A percentile compares a stretch with the other conserved stretches of the same genome.
Evolutionary conservation across 1,140 invertebrate species (phyloP).

Genomic region (Penaeus vannamei): DNA sequence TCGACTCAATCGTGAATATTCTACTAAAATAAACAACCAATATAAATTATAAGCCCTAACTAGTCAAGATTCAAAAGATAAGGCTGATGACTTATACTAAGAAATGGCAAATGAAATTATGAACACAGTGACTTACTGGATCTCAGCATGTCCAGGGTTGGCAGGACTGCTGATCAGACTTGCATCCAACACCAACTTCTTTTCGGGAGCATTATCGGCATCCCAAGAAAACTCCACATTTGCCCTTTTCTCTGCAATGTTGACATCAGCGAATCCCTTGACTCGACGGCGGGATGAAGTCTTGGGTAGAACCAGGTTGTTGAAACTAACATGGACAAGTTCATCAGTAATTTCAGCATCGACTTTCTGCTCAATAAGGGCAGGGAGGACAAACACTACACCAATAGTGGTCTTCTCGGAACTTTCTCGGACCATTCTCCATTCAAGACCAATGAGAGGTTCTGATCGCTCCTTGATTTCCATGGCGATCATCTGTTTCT

Average conservation of each 20-base stretch:
- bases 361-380: background rate
- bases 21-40: too few relatives aligned
- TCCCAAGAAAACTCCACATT: conserved; percentile 40
- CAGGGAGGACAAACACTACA: background rate
- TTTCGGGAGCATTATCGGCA: conserved; percentile 3
- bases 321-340: conserved; percentile 28
- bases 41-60: too few relatives aligned
- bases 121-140: background rate
- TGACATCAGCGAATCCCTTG: conserved; percentile 43
- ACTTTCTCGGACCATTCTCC: background rate
- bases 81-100: too few relatives aligned
- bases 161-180: background rate
- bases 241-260: background rate
- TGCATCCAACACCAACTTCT: conserved; percentile 35
- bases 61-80: too few relatives aligned
- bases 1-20: too few relatives aligned
- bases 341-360: conserved; percentile 3
- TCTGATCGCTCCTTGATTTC: conserved; percentile 7
- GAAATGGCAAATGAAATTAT: too few relatives aligned
- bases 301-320: conserved; percentile 19
- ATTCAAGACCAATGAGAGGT: background rate
- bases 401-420: background rate
- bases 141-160: background rate
- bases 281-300: conserved; percentile 22
- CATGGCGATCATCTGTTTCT: background rate